Evolutionary conservation across 2,797 vertebrate species (phyloP), one percentile per base, ranked within the genome.

Genomic region (Anisognathus igniventris): DNA sequence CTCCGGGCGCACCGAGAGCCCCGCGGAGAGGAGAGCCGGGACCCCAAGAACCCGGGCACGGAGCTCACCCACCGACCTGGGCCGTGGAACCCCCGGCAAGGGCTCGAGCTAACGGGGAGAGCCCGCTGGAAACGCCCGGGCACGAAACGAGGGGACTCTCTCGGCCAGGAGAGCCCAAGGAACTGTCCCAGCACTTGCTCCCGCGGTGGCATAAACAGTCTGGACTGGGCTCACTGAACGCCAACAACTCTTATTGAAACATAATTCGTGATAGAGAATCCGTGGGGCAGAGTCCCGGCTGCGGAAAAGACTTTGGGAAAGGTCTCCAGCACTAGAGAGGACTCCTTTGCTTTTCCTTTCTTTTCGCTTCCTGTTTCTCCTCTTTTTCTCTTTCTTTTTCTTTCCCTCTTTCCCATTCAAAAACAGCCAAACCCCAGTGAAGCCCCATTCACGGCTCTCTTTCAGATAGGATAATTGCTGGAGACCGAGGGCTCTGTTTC

Each of bases 11-110:
- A 11, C 21, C 47, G 61, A 28, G 61, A 88, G 24, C 61, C 40
- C 39, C 70, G 51, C 31, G 7, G 56, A 15, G 24, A 20, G 7
- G 20, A 18, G 56, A 77, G 62, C 27, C 4, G 7, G 30, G 24
- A 31, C 19, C 9, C 20, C 31, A 2, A 1, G 6, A 7, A 2
- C 3, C 4, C 14, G 7, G n/a, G 31, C 68, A 8, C 33, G 73
- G 76, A 82, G 81, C 44, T 40, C 40, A 6, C 8, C 2, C 77
- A 5, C 35, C 39, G 5, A 2, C 7, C 54, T 1, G 67, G 39
- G 51, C 28, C 30, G 6, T 1, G 81, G 7, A n/a, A 21, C 6
- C 35, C 77, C 51, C 24, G 19, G 6, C 22, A 19, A 45, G 37
- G 1, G 57, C 8, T 44, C 3, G 12, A 40, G 61, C 6, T 24